Evolutionary conservation across 2,888 invertebrate genomes (phyloP).

Genomic region (Oscheius sp.): DNA sequence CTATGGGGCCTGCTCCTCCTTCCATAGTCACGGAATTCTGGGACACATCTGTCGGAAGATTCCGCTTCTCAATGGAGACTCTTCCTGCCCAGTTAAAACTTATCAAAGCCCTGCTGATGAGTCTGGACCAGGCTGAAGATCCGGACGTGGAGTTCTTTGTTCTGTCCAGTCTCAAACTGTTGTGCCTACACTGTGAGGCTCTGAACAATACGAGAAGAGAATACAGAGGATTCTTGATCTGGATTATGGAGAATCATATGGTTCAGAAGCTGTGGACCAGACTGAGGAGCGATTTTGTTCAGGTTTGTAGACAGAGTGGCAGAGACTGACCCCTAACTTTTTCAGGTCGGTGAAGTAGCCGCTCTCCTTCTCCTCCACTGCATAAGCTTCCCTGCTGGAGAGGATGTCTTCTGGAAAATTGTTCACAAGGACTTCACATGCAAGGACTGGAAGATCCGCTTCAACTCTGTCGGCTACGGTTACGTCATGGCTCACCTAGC

Average conservation of each 20-base stretch:
- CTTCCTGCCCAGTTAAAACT: slow-evolving; percentile 92
- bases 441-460: slow-evolving; percentile 88
- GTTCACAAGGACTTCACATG: slow-evolving; percentile 93
- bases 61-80: slow-evolving; percentile 89
- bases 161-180: slow-evolving; percentile 88
- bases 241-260: slow-evolving; percentile 83
- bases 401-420: slow-evolving; percentile 94
- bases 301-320: slow-evolving; percentile 40
- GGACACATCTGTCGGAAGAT: slow-evolving; percentile 92
- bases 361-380: slow-evolving; percentile 94
- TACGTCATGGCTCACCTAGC: slow-evolving; percentile 91
- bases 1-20: slow-evolving; percentile 37
- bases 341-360: slow-evolving; percentile 87
- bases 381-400: slow-evolving; percentile 90
- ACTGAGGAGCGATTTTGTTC: slow-evolving; percentile 68
- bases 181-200: slow-evolving; percentile 94
- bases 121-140: slow-evolving; percentile 78
- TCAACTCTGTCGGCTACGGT: slow-evolving; percentile 93
- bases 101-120: slow-evolving; percentile 87
- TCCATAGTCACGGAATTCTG: slow-evolving; percentile 79
- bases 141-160: slow-evolving; percentile 93
- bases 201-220: slow-evolving; percentile 87
- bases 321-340: not conserved
- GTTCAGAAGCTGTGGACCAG: slow-evolving; percentile 84
- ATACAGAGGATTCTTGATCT: slow-evolving; percentile 77